A percentile compares a stretch with the other conserved stretches of the same genome.
Conservation (phyloP, 2,113 vertebrate species). For the Quiscalus mexicanus region DNA sequence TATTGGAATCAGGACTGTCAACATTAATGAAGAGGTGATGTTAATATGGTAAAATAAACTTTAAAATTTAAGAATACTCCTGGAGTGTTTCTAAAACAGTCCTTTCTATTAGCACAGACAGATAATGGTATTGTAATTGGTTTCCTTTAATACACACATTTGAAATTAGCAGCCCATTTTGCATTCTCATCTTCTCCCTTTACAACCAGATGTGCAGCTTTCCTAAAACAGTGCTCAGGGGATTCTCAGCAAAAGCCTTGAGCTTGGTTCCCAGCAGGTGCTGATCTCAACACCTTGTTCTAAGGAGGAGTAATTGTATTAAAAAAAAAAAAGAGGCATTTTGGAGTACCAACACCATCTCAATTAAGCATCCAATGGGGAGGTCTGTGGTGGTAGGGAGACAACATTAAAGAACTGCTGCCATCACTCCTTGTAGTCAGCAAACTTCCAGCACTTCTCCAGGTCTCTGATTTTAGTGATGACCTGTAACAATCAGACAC, state of each 20-base stretch:
- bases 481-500: background rate
- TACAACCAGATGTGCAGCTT: background rate
- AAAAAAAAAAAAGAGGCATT: background rate
- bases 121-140: background rate
- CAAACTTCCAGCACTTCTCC: background rate
- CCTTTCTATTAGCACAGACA: constrained; percentile 12
- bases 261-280: background rate
- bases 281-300: background rate
- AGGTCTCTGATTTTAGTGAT: background rate
- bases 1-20: constrained; percentile 17
- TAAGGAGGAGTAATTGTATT: background rate
- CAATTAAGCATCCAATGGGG: background rate
- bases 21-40: constrained; percentile 44
- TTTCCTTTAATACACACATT: background rate
- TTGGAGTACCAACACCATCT: background rate
- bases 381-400: background rate
- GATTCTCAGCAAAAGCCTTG: background rate
- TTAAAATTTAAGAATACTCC: constrained; percentile 46
- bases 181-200: background rate
- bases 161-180: background rate
- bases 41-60: constrained; percentile 56
- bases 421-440: background rate
- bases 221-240: background rate
- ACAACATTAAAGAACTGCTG: background rate
- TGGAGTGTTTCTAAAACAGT: constrained; percentile 21